Conservation (phyloP, 2,113 vertebrate species). For the Oriolus oriolus region DNA sequence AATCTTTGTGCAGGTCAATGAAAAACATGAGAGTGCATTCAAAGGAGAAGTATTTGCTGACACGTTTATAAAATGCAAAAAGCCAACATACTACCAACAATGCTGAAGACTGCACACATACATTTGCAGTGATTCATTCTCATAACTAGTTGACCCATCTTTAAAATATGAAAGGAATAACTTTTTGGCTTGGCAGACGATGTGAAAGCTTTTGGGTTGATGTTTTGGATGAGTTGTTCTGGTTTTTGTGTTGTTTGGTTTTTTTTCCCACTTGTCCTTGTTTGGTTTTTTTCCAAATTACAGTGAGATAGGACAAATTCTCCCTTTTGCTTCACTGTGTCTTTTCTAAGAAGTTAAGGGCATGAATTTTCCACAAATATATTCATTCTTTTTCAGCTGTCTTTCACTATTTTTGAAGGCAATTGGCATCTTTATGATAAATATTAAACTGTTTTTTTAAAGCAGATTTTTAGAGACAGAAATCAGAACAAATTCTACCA, state of each 20-base stretch:
- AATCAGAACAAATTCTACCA: neutral
- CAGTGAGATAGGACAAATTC: neutral
- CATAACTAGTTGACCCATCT: neutral
- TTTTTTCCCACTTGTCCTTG: neutral
- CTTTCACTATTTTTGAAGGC: neutral
- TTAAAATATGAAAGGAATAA: neutral
- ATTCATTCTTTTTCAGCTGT: neutral
- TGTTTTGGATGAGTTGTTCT: neutral
- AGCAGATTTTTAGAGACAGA: neutral
- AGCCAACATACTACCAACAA: neutral
- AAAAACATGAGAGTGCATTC: neutral
- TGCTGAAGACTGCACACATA: neutral
- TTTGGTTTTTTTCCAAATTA: neutral
- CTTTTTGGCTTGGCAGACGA: neutral
- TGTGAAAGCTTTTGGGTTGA: neutral
- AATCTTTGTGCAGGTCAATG: neutral
- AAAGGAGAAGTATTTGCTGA: neutral
- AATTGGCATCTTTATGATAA: neutral
- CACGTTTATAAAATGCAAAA: neutral
- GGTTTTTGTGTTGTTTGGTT: neutral
- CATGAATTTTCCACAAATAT: neutral
- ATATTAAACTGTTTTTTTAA: neutral
- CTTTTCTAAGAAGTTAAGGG: neutral
- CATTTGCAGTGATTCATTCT: neutral
- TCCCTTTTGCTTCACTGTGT: neutral